Evolutionary conservation across 1,140 invertebrate genomes (phyloP), one percentile per base, ranked within the genome.

Genomic region (Eciton burchellii): DNA sequence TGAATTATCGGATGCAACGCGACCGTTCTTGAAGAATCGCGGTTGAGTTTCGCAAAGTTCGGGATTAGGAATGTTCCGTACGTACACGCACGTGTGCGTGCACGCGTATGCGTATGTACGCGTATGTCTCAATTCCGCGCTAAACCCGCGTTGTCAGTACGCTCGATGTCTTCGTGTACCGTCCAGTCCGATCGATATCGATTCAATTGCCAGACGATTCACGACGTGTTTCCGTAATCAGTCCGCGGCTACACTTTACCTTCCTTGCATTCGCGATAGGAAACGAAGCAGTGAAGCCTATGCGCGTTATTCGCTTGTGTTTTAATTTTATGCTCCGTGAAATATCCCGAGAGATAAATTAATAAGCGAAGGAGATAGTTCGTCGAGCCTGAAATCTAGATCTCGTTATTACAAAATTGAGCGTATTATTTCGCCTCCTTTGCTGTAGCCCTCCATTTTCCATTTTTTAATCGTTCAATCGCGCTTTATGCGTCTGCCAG

Each of bases 121-220:
- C 19, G 45, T 35, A 84, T 74, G 45, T 84, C 84, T 85, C 84
- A 85, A 85, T 85, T 70, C 63, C 82, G 49, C 9, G 73, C 66
- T 57, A 49, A 79, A 56, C 41, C 68, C 11, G 49, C 47, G 41
- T 35, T 43, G 24, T 19, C 8, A 43, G 5, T 45, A 11, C 54
- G 72, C 70, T 29, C 29, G 54, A 65, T n/a, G 59, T 72, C 73
- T 81, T 81, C 70, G 26, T 63, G 26, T 49, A 24, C 56, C 74
- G 43, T 74, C 19, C 63, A 24, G 21, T 14, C 62, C 66, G 74
- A 84, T 87, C 81, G 73, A 82, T 82, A 86, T 68, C 72, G 85
- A 87, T 86, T 84, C 72, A 77, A 79, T 77, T 66, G 73, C 60
- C 45, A 83, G 43, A 77, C 47, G 60, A 65, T 54, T 41, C 57